Evolutionary conservation across 1,140 invertebrate genomes (phyloP).

Genomic region (Aphaenogaster ashmeadi): DNA sequence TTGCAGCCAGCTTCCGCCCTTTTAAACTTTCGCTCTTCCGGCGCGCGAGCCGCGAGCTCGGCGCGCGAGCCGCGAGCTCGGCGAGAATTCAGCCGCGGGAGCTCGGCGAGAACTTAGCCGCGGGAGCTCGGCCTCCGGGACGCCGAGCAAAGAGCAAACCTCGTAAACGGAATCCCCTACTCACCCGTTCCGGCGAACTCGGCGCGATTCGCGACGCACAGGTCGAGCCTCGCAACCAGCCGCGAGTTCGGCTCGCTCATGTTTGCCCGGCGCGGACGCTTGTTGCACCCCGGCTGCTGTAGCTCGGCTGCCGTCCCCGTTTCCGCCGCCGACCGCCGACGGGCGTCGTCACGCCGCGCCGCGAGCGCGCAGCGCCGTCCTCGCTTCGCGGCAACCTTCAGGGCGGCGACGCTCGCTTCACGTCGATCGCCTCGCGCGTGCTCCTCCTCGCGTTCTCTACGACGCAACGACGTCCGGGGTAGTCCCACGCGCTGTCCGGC

Average conservation of each 20-base stretch:
- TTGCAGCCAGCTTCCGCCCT: background rate
- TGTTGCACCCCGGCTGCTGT: constrained; percentile 65
- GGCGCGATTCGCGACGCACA: constrained; percentile 44
- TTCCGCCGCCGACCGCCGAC: background rate
- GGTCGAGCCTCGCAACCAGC: constrained; percentile 14
- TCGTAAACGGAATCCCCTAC: constrained; percentile 8
- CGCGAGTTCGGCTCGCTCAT: constrained; percentile 58
- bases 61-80: background rate
- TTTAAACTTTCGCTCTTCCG: background rate
- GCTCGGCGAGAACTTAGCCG: background rate
- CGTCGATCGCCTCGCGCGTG: background rate
- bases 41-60: background rate
- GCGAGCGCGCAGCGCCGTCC: background rate
- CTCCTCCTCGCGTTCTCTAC: background rate
- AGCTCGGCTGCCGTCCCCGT: background rate
- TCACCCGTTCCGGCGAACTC: constrained; percentile 66
- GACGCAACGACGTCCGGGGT: background rate
- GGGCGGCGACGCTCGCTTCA: background rate
- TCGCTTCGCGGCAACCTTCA: background rate
- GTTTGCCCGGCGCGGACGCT: constrained; percentile 73
- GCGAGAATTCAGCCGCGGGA: background rate
- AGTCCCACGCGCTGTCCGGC: background rate
- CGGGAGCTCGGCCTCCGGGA: background rate
- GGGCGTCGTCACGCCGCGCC: background rate
- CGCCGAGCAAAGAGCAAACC: background rate